Evolutionary conservation across 2,113 vertebrate species (phyloP).

Genomic region (Gallinago jamesoni): DNA sequence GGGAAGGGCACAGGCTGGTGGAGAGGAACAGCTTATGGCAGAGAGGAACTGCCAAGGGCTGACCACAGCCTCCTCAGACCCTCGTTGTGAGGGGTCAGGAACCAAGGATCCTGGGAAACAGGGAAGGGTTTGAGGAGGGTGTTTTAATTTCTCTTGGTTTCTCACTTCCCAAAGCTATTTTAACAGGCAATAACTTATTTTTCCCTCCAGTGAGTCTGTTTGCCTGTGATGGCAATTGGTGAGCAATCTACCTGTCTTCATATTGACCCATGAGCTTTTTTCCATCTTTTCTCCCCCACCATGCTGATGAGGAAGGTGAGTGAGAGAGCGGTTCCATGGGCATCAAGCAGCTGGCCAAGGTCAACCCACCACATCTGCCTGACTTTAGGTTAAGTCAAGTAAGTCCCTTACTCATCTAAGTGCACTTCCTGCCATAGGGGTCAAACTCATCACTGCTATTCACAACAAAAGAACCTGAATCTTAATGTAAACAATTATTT

Average conservation of each 20-base stretch:
- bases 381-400: neutral
- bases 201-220: accelerated
- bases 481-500: accelerated
- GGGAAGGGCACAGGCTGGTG: accelerated
- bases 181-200: neutral
- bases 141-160: neutral
- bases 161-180: neutral
- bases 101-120: neutral
- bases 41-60: neutral
- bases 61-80: accelerated
- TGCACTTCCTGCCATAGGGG: neutral
- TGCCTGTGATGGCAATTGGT: neutral
- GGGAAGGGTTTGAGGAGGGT: neutral
- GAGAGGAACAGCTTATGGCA: accelerated
- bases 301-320: neutral
- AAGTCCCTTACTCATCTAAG: neutral
- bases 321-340: neutral
- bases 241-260: accelerated
- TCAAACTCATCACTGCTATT: neutral
- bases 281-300: neutral
- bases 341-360: neutral
- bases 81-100: accelerated
- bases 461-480: neutral
- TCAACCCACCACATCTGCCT: neutral
- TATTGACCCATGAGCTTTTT: accelerated